A percentile compares a stretch with the other conserved stretches of the same genome.
Conservation (phyloP, 2,888 invertebrate species). For the Troides helena region DNA sequence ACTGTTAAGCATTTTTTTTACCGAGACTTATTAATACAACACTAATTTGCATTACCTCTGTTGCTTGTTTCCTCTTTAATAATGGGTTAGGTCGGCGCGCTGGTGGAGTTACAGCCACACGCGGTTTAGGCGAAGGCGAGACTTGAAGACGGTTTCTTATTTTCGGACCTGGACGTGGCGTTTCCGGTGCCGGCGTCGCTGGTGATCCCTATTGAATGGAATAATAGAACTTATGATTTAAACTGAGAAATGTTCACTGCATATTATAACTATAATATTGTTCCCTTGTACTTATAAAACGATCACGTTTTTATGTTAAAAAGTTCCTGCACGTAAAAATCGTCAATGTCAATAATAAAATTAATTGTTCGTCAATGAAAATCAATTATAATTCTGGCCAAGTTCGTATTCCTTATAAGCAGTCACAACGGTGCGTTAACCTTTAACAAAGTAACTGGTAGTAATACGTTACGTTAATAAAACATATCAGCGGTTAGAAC, state of each 20-base stretch:
- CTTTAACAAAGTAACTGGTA: neutral
- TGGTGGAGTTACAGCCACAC: constrained; percentile 74
- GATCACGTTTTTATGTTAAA: neutral
- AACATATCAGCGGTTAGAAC: too few species aligned
- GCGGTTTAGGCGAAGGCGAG: constrained; percentile 69
- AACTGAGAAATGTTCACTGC: too few species aligned
- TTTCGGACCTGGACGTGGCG: constrained; percentile 55
- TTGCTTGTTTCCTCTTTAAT: constrained; percentile 72
- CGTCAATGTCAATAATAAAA: neutral
- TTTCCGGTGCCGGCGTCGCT: constrained; percentile 60
- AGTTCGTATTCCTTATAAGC: constrained; percentile 10
- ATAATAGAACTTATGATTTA: neutral
- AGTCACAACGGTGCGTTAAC: constrained; percentile 11
- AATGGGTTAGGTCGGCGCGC: constrained; percentile 78
- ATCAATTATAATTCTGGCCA: neutral
- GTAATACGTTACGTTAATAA: too few species aligned
- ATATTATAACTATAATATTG: neutral
- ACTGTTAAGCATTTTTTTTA: neutral
- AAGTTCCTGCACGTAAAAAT: neutral
- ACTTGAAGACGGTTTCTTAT: constrained; percentile 68
- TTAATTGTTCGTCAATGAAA: neutral
- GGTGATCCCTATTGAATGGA: constrained; percentile 48
- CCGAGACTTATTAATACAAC: neutral
- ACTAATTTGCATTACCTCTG: constrained; percentile 53
- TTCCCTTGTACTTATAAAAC: neutral